phyloP scores from a whole-genome alignment of 1,140 invertebrate genomes.

The Saccostrea glomerata region DNA sequence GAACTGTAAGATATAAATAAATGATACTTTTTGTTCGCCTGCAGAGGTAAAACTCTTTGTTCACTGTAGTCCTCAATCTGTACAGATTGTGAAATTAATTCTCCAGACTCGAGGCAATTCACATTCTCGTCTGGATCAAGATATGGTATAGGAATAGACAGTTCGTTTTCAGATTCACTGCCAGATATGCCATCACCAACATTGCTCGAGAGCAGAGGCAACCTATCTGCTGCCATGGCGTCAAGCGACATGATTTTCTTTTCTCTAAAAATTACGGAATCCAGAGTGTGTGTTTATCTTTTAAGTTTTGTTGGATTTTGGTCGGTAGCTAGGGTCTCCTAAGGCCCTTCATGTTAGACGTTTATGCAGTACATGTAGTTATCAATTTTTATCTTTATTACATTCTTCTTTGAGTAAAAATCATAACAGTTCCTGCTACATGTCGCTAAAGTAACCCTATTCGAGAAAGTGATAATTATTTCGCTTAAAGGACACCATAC shows the following conservation, averaged over 20 bases:
- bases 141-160: not conserved
- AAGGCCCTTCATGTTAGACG: not conserved
- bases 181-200: not conserved
- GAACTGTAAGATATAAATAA: slow-evolving; percentile 27
- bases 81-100: too few species aligned
- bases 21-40: slow-evolving; percentile 21
- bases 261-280: not conserved
- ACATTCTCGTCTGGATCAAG: not conserved
- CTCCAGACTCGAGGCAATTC: too few species aligned
- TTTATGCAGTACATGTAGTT: too few species aligned
- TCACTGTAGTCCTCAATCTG: too few species aligned
- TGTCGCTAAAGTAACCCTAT: too few species aligned
- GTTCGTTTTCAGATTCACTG: not conserved
- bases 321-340: not conserved
- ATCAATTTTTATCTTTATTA: too few species aligned
- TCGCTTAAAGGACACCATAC: too few species aligned
- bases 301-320: not conserved
- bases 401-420: too few species aligned
- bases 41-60: not conserved
- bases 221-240: not conserved
- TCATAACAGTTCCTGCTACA: too few species aligned
- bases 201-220: not conserved
- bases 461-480: too few species aligned
- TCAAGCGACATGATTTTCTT: too few species aligned
- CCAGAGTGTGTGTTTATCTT: not conserved